These are phyloP conservation scores for Cetonia aurata DNA, from an alignment of 2,888 invertebrate species.

Conservation along the genomic window DNA sequence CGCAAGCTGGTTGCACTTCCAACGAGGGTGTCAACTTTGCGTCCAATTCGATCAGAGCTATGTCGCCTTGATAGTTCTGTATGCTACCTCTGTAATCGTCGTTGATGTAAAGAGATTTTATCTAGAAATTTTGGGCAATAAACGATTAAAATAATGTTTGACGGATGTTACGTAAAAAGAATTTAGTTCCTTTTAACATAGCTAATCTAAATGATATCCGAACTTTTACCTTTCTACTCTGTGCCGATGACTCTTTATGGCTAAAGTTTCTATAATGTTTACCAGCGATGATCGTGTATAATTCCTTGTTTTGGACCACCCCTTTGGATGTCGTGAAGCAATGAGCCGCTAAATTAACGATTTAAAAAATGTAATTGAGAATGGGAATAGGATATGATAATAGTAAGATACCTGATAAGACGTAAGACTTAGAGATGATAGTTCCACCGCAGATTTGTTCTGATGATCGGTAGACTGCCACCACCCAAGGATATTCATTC, in stretches of 20 bases:
- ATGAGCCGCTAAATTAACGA: constrained; percentile 49
- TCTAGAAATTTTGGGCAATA: constrained; percentile 43
- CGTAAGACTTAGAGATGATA: constrained; percentile 21
- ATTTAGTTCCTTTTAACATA: not conserved
- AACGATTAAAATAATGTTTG: too few relatives aligned
- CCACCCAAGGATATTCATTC: constrained; percentile 37
- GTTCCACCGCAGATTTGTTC: constrained; percentile 37
- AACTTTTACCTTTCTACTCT: constrained; percentile 22
- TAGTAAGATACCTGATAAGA: constrained; percentile 42
- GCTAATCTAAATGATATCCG: not conserved
- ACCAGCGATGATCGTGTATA: constrained; percentile 57
- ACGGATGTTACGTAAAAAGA: not conserved
- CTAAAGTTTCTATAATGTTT: constrained; percentile 58
- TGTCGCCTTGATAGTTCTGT: constrained; percentile 57
- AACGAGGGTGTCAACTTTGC: constrained; percentile 55
- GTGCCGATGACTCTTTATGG: constrained; percentile 50
- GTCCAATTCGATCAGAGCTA: constrained; percentile 59
- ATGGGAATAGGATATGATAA: not conserved
- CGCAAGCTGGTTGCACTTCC: constrained; percentile 62
- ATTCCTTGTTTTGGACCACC: constrained; percentile 30
- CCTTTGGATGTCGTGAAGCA: constrained; percentile 55
- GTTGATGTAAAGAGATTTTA: constrained; percentile 51
- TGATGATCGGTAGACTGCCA: constrained; percentile 18
- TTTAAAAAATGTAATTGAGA: not conserved
- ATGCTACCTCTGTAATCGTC: constrained; percentile 52